These are phyloP conservation scores for Nasonia giraulti DNA, from an alignment of 1,140 invertebrate genomes.

Conservation along the genomic window DNA sequence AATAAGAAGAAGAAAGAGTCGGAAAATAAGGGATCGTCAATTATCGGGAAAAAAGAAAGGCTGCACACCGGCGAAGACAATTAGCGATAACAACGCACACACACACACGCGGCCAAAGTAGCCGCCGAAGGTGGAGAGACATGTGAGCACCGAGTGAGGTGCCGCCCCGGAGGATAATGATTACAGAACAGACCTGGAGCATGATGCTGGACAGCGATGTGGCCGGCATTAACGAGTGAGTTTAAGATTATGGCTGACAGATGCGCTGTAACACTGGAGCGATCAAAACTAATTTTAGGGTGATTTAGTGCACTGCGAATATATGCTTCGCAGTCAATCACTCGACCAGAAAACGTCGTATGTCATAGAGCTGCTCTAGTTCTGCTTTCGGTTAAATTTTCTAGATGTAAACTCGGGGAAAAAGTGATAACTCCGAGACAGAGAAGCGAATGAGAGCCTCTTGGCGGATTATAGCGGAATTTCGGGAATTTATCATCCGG, in stretches of 20 bases:
- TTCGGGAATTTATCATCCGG: neutral
- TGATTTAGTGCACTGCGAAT: too few species aligned
- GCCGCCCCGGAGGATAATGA: constrained; percentile 71
- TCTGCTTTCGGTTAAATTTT: too few species aligned
- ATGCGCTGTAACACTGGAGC: neutral
- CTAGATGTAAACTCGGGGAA: too few species aligned
- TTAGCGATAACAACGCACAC: neutral
- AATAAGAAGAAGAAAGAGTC: neutral
- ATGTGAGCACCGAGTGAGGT: constrained; percentile 48
- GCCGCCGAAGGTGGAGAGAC: neutral
- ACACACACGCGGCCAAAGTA: neutral
- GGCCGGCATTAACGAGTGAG: constrained; percentile 72
- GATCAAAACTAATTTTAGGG: neutral
- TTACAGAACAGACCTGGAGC: constrained; percentile 75
- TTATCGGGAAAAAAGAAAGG: neutral
- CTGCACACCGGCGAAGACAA: neutral
- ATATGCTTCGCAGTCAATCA: too few species aligned
- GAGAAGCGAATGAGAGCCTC: too few species aligned
- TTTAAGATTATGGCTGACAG: constrained; percentile 34
- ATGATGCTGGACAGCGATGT: constrained; percentile 75
- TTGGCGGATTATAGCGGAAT: neutral
- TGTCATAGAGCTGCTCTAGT: too few species aligned
- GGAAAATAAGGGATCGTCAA: neutral
- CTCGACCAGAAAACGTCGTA: too few species aligned
- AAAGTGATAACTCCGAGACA: too few species aligned